Percentiles rank a stretch among this genome's conserved stretches.
These are phyloP conservation scores for Dasyurus viverrinus DNA, from an alignment of 2,113 vertebrate species.

Conservation along the genomic window DNA sequence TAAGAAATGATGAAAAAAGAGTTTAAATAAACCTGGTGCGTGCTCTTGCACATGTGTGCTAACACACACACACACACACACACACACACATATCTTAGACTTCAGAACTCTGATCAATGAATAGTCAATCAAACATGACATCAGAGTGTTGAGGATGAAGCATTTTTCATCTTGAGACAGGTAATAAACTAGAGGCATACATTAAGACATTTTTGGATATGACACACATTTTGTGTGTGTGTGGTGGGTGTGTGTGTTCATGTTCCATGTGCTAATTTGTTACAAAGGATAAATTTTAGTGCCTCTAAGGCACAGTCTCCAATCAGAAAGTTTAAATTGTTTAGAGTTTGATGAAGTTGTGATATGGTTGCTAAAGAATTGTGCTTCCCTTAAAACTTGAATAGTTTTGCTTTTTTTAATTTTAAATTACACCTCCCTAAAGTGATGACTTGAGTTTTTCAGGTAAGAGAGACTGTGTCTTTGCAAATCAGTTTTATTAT, in stretches of 20 bases:
- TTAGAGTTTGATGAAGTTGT: slow-evolving; percentile 36
- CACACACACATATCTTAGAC: neutral
- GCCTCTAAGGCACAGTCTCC: neutral
- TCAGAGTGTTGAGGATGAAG: neutral
- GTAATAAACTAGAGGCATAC: neutral
- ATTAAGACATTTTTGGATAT: neutral
- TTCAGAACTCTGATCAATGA: neutral
- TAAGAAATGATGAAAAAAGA: neutral
- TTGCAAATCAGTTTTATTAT: neutral
- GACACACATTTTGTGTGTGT: neutral
- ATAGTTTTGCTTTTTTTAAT: slow-evolving; percentile 68
- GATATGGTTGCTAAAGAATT: slow-evolving; percentile 62
- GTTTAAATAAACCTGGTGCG: neutral
- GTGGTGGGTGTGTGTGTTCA: neutral
- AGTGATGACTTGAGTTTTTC: slow-evolving; percentile 49
- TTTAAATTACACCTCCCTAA: slow-evolving; percentile 67
- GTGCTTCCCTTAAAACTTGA: slow-evolving; percentile 73
- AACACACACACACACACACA: too few species aligned
- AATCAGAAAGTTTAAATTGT: slow-evolving; percentile 45
- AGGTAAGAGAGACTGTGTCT: neutral
- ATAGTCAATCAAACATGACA: neutral
- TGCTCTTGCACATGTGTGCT: too few species aligned
- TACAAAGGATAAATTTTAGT: slow-evolving; percentile 19
- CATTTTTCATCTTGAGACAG: neutral
- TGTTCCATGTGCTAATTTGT: neutral